These are phyloP conservation scores for Euglossa dilemma DNA, from an alignment of 1,140 invertebrate genomes.

Conservation along the genomic window DNA sequence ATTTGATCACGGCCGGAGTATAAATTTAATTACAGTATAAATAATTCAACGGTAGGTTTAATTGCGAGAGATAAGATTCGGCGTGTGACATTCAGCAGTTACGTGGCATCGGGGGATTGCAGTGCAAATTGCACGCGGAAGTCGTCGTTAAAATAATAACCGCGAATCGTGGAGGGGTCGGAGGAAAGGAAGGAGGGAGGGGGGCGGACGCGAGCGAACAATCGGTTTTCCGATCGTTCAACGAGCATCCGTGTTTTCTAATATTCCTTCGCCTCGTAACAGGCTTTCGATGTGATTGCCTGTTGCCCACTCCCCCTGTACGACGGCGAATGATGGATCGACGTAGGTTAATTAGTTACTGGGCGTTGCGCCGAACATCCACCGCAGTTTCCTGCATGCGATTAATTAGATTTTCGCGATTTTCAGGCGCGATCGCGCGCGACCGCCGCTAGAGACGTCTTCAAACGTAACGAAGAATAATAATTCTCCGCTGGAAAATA, in stretches of 20 bases:
- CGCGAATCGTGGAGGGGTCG: not conserved
- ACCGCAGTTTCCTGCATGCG: constrained; percentile 46
- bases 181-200: not conserved
- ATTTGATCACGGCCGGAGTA: too few relatives aligned
- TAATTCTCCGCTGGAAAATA: not conserved
- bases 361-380: constrained; percentile 42
- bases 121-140: constrained; percentile 12
- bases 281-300: constrained; percentile 50
- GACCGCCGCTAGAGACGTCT: not conserved
- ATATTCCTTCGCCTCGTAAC: constrained; percentile 41
- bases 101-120: not conserved
- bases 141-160: constrained; percentile 35
- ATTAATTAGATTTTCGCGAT: constrained; percentile 55
- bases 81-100: not conserved
- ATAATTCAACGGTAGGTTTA: too few relatives aligned
- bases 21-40: too few relatives aligned
- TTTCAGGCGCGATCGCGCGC: constrained; percentile 23
- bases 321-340: constrained; percentile 49
- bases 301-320: constrained; percentile 1
- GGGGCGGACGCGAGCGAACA: constrained; percentile 17
- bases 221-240: constrained; percentile 40
- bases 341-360: constrained; percentile 50
- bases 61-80: too few relatives aligned
- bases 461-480: not conserved
- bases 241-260: constrained; percentile 33